phyloP scores from a whole-genome alignment of 2,888 invertebrate genomes.

The Troilus luridus region DNA sequence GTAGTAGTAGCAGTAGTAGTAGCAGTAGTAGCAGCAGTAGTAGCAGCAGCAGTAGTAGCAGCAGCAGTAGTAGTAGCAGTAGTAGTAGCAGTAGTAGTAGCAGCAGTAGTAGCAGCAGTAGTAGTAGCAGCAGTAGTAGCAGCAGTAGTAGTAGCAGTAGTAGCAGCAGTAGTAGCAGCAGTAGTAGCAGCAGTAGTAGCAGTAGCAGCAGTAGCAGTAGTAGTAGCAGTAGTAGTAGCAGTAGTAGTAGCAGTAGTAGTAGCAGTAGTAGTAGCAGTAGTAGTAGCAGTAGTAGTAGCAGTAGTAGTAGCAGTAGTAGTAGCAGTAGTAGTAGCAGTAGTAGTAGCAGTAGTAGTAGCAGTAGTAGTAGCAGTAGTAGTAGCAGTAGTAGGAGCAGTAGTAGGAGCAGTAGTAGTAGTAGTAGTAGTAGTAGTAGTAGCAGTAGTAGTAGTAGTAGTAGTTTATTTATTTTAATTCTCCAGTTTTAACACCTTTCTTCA shows the following conservation, averaged over 20 bases:
- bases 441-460: too few relatives aligned
- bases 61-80: not conserved
- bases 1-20: conserved; percentile 8
- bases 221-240: conserved; percentile 1
- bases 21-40: not conserved
- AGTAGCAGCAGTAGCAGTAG: not conserved
- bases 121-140: not conserved
- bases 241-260: conserved; percentile 8
- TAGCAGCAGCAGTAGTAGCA: not conserved
- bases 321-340: conserved; percentile 1
- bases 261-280: conserved; percentile 1
- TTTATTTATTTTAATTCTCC: too few relatives aligned
- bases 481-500: too few relatives aligned
- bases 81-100: conserved; percentile 8
- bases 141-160: conserved; percentile 1
- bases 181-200: not conserved
- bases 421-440: conserved; percentile 8
- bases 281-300: conserved; percentile 1
- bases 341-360: conserved; percentile 1
- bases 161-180: not conserved
- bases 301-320: conserved; percentile 8
- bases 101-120: not conserved
- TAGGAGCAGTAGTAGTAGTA: not conserved
- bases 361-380: conserved; percentile 8
- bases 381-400: not conserved